Evolutionary conservation across 2,113 vertebrate genomes (phyloP), one percentile per base, ranked within the genome.

Genomic region (Colaptes auratus): DNA sequence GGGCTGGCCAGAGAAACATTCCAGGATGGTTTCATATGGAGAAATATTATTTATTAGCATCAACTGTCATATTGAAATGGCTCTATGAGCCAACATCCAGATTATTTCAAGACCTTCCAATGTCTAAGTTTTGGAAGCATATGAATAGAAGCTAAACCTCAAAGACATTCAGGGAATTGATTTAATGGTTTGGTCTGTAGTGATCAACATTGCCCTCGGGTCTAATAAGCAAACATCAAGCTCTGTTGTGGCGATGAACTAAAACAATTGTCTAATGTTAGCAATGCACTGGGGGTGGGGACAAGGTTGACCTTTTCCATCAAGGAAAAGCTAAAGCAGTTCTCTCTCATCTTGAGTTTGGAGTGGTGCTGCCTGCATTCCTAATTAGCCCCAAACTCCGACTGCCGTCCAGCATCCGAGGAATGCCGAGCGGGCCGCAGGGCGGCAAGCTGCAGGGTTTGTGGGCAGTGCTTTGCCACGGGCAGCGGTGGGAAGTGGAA

Each of bases 171-270:
- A 92, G 27, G 5, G 96, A 93, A 96, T 95, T 96, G 96, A 97
- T 97, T 97, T 96, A 96, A 97, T 96, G 96, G 95, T 91, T 95
- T 93, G 89, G 81, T 97, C 94, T 92, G 93, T 90, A 95, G 96
- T 89, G 93, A 96, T 96, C 95, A 92, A 89, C 89, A 85, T 95
- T 95, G 90, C 93, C 93, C 95, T 97, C 36, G 78, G 94, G 95
- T 96, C 93, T 96, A 96, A 93, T 96, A 96, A 97, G 94, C 89
- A 97, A 97, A 93, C 91, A 94, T 96, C 86, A 86, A 78, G 80
- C 88, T 97, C 84, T 96, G 92, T 91, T 96, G 94, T 97, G 96
- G 96, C 90, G 92, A 96, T 90, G 95, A 95, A 92, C 87, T 92
- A 88, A 96, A 96, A 92, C 93, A 96, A 95, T 94, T 96, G 94